A percentile compares a stretch with the other conserved stretches of the same genome.
These are phyloP conservation scores for Ardeotis arabs DNA, from an alignment of 2,113 vertebrate species.

Conservation along the genomic window DNA sequence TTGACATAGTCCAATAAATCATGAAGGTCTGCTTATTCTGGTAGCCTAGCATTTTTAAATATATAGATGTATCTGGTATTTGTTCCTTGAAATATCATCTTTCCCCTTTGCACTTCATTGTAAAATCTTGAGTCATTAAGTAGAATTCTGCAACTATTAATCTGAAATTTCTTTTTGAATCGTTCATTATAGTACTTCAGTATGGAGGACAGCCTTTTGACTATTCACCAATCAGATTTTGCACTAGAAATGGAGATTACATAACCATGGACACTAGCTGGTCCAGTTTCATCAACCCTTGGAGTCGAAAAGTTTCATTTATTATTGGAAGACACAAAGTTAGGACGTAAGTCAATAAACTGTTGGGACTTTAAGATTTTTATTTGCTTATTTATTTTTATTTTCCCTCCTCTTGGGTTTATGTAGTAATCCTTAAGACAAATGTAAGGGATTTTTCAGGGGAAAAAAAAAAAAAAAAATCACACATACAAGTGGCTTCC, in stretches of 20 bases:
- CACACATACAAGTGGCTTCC: not conserved
- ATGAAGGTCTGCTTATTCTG: not conserved
- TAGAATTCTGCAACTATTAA: not conserved
- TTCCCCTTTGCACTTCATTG: not conserved
- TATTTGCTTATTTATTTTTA: not conserved
- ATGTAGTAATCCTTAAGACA: not conserved
- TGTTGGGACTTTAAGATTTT: not conserved
- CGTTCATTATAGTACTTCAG: constrained; percentile 81
- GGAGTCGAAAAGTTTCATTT: constrained; percentile 94
- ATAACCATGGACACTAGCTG: constrained; percentile 94
- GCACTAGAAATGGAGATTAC: constrained; percentile 90
- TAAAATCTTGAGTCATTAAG: not conserved
- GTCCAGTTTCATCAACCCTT: constrained; percentile 97
- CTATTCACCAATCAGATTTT: constrained; percentile 91
- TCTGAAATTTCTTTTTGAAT: not conserved
- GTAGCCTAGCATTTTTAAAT: not conserved
- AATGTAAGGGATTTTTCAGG: not conserved
- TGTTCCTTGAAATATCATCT: not conserved
- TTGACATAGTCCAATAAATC: not conserved
- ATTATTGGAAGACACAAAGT: constrained; percentile 96
- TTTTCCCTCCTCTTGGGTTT: not conserved
- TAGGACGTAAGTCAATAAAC: constrained; percentile 84
- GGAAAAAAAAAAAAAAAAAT: not conserved
- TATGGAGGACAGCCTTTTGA: constrained; percentile 92
- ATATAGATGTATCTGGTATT: not conserved